These are phyloP conservation scores for Euleptes europaea DNA, from an alignment of 2,113 vertebrate genomes.

Conservation along the genomic window DNA sequence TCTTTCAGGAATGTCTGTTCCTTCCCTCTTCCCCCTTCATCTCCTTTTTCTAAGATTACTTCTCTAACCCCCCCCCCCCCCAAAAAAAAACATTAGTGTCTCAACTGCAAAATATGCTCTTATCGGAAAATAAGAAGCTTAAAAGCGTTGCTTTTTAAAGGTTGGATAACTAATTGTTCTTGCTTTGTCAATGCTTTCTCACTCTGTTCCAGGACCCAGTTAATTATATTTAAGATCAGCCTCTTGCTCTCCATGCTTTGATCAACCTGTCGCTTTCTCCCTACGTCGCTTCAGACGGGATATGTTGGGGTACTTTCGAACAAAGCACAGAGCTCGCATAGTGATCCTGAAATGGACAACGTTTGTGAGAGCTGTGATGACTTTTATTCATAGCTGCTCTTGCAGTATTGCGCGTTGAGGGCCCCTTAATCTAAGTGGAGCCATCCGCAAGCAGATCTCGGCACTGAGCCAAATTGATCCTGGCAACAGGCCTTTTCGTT, in stretches of 20 bases:
- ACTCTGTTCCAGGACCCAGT: no score
- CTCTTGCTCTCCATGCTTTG: neutral
- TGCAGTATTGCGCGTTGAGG: neutral
- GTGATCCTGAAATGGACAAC: neutral
- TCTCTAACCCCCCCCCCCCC: no score
- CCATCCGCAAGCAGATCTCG: neutral
- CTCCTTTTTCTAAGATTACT: constrained; percentile 14
- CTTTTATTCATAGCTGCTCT: neutral
- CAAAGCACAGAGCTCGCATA: neutral
- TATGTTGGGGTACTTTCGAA: neutral
- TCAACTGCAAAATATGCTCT: constrained; percentile 12
- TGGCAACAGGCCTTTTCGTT: neutral
- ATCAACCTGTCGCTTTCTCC: neutral
- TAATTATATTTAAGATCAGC: neutral
- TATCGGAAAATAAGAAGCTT: neutral
- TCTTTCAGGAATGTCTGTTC: constrained; percentile 34
- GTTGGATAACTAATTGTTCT: neutral
- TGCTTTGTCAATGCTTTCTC: neutral
- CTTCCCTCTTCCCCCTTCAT: neutral
- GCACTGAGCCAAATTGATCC: neutral
- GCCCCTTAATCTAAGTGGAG: neutral
- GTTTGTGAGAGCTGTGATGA: neutral
- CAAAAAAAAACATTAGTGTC: neutral
- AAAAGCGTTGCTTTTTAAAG: neutral
- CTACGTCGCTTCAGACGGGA: neutral